Evolutionary conservation across 2,888 invertebrate species (phyloP).

Genomic region (Limnephilus rhombicus): DNA sequence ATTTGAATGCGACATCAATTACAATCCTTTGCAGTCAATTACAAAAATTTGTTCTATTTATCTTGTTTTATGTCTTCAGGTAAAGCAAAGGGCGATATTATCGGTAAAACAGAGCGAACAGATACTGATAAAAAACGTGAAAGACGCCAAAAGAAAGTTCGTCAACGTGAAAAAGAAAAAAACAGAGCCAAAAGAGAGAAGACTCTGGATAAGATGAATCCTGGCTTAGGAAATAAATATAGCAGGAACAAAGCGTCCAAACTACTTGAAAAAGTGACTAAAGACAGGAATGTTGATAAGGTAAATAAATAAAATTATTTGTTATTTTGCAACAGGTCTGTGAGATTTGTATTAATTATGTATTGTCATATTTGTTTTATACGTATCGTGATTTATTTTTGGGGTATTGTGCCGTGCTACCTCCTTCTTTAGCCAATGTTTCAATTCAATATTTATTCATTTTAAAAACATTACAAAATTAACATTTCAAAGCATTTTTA

Average conservation of each 20-base stretch:
- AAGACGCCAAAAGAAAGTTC: conserved; percentile 90
- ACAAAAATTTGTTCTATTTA: neutral
- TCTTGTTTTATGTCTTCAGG: conserved; percentile 57
- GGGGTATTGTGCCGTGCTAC: too few relatives aligned
- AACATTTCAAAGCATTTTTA: too few relatives aligned
- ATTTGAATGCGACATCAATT: neutral
- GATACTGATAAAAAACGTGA: conserved; percentile 93
- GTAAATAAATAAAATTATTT: conserved; percentile 69
- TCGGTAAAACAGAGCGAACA: conserved; percentile 88
- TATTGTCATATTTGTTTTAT: neutral
- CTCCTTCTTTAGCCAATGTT: too few relatives aligned
- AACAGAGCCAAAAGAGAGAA: conserved; percentile 68
- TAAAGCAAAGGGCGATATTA: conserved; percentile 76
- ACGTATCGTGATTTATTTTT: too few relatives aligned
- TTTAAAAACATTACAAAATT: too few relatives aligned
- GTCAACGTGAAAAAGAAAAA: conserved; percentile 79
- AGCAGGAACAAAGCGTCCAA: conserved; percentile 77
- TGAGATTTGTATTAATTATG: too few relatives aligned
- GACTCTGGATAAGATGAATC: conserved; percentile 74
- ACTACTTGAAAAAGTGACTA: conserved; percentile 80
- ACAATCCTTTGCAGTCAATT: neutral
- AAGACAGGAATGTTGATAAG: conserved; percentile 82
- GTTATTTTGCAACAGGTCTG: neutral
- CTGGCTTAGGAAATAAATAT: conserved; percentile 74
- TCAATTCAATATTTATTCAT: too few relatives aligned